These are phyloP conservation scores for Drosophila histrio DNA, from an alignment of 2,888 invertebrate species.

Conservation along the genomic window DNA sequence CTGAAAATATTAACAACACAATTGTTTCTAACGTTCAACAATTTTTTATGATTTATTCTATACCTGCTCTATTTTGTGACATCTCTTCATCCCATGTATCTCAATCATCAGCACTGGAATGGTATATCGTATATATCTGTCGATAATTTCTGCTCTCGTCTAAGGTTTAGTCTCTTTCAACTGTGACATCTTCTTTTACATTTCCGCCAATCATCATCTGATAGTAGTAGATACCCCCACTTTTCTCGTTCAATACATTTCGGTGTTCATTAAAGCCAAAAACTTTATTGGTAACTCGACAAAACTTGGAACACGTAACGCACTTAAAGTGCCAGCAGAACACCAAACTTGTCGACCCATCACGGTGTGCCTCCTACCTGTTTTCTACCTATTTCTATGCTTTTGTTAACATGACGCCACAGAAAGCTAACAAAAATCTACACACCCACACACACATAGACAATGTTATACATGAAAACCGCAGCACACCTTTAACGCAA, in stretches of 20 bases:
- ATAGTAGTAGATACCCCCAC: background rate
- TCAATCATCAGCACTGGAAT: background rate
- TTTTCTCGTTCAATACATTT: background rate
- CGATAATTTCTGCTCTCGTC: background rate
- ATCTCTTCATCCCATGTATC: background rate
- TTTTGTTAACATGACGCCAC: slow-evolving; percentile 72
- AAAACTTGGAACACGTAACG: slow-evolving; percentile 12
- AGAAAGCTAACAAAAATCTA: slow-evolving; percentile 68
- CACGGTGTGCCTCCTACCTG: background rate
- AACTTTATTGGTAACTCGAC: slow-evolving; percentile 1
- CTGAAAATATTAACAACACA: too few species aligned
- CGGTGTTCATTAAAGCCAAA: slow-evolving; percentile 23
- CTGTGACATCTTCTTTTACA: background rate
- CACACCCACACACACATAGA: slow-evolving; percentile 9
- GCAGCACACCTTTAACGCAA: slow-evolving; percentile 57
- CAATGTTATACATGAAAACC: slow-evolving; percentile 24
- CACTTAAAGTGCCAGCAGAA: slow-evolving; percentile 37
- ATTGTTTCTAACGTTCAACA: too few species aligned
- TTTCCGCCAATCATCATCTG: slow-evolving; percentile 1
- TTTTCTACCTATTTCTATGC: slow-evolving; percentile 49
- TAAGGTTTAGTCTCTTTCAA: background rate
- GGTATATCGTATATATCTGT: background rate
- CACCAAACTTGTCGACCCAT: slow-evolving; percentile 8
- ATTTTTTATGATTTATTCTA: background rate
- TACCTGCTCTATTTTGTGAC: background rate